phyloP scores from a whole-genome alignment of 37 sponge, comb jelly and placozoan species.

The Lycopodina hypogea region DNA sequence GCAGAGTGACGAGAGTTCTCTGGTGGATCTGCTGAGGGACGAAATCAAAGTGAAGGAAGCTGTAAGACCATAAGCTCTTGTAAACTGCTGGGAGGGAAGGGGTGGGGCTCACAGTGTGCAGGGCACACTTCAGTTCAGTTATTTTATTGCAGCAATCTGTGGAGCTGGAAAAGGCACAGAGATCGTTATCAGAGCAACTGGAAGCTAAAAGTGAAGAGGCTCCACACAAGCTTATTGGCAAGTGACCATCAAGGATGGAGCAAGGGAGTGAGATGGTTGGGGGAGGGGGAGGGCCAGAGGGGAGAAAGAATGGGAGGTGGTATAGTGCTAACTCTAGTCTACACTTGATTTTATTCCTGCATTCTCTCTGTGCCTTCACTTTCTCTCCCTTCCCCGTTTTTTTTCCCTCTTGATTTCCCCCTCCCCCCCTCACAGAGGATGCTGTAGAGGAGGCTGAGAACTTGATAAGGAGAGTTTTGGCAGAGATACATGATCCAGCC shows the following conservation, averaged over 20 bases:
- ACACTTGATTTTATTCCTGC: too few relatives aligned
- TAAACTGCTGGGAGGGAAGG: background rate
- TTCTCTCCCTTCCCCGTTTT: background rate
- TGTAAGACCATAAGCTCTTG: conserved; percentile 4
- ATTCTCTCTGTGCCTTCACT: background rate
- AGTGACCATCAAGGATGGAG: too few relatives aligned
- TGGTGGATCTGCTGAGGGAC: conserved; percentile 30
- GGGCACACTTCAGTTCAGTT: background rate
- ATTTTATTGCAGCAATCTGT: conserved; percentile 33
- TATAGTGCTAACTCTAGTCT: too few relatives aligned
- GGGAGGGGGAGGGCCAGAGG: too few relatives aligned
- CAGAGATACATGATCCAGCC: conserved; percentile 18
- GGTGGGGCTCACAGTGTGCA: too few relatives aligned
- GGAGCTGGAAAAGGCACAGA: conserved; percentile 38
- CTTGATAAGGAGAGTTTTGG: conserved; percentile 27
- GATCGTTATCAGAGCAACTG: conserved; percentile 42
- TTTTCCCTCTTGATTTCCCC: background rate
- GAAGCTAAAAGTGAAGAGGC: conserved; percentile 29
- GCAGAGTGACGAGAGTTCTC: conserved; percentile 45
- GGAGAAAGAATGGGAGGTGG: too few relatives aligned
- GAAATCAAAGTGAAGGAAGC: conserved; percentile 38
- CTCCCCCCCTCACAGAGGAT: conserved; percentile 8
- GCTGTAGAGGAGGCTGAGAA: conserved; percentile 54
- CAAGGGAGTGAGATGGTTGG: too few relatives aligned
- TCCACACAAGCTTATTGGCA: conserved; percentile 39